These are phyloP conservation scores for Hypsibius dujardini DNA, from an alignment of 1,140 invertebrate genomes.

Conservation along the genomic window DNA sequence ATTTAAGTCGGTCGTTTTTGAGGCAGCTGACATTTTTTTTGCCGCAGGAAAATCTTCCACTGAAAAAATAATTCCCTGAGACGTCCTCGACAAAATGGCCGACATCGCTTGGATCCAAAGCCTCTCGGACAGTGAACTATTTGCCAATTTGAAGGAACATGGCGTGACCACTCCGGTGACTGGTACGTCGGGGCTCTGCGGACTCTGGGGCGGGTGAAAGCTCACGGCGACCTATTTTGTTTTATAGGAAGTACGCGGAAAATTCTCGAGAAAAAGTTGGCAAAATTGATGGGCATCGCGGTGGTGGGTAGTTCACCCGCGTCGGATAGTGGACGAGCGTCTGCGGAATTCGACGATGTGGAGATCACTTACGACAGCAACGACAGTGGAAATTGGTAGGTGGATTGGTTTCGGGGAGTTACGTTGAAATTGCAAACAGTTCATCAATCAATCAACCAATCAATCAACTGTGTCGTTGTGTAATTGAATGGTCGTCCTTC, in stretches of 20 bases:
- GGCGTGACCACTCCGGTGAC: not conserved
- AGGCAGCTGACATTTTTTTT: too few relatives aligned
- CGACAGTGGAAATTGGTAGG: not conserved
- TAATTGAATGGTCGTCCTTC: too few relatives aligned
- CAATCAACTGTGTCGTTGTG: too few relatives aligned
- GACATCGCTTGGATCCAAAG: not conserved
- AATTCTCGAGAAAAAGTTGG: not conserved
- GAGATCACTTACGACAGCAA: not conserved
- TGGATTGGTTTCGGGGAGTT: not conserved
- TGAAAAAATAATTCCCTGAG: too few relatives aligned
- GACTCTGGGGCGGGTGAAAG: too few relatives aligned
- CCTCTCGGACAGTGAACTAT: not conserved
- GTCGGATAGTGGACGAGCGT: not conserved
- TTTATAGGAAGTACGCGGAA: not conserved
- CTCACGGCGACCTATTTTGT: too few relatives aligned
- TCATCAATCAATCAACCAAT: too few relatives aligned
- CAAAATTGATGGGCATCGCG: not conserved
- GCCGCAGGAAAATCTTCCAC: too few relatives aligned
- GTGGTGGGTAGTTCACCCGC: not conserved
- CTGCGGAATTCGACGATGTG: not conserved
- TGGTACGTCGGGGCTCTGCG: not conserved
- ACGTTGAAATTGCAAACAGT: too few relatives aligned
- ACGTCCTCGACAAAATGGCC: not conserved
- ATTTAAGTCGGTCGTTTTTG: too few relatives aligned
- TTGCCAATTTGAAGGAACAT: not conserved